Percentiles rank a stretch among this genome's conserved stretches.
Evolutionary conservation across 2,113 vertebrate genomes (phyloP).

Genomic region (Platanista minor): DNA sequence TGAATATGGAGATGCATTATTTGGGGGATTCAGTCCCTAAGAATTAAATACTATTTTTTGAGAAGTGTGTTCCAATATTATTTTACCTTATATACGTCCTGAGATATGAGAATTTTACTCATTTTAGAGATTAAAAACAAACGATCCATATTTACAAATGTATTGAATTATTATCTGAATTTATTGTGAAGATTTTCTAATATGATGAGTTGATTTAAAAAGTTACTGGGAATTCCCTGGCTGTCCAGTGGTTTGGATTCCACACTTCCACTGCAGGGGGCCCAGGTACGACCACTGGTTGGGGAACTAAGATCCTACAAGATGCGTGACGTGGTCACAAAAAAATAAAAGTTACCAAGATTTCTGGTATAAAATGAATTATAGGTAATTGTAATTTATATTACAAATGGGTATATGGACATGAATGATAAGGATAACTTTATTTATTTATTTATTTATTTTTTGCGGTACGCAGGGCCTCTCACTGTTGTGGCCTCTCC

Average conservation of each 20-base stretch:
- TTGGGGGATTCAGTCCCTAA: conserved; percentile 9
- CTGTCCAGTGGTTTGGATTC: no score
- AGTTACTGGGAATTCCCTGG: no score
- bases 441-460: no score
- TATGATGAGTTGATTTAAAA: neutral
- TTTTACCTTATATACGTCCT: neutral
- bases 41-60: neutral
- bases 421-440: neutral
- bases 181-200: neutral
- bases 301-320: no score
- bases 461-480: no score
- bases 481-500: no score
- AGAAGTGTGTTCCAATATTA: neutral
- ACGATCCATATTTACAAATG: neutral
- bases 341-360: neutral
- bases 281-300: no score
- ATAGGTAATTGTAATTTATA: neutral
- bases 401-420: neutral
- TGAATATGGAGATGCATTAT: neutral
- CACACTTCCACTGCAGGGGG: no score
- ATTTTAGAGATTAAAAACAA: neutral
- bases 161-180: neutral
- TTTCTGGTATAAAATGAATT: neutral
- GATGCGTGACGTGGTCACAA: no score
- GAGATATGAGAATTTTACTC: neutral